Base-by-base conservation (phyloP, 2,888 invertebrate genomes). In the Lacanobia wlatinum region DNA sequence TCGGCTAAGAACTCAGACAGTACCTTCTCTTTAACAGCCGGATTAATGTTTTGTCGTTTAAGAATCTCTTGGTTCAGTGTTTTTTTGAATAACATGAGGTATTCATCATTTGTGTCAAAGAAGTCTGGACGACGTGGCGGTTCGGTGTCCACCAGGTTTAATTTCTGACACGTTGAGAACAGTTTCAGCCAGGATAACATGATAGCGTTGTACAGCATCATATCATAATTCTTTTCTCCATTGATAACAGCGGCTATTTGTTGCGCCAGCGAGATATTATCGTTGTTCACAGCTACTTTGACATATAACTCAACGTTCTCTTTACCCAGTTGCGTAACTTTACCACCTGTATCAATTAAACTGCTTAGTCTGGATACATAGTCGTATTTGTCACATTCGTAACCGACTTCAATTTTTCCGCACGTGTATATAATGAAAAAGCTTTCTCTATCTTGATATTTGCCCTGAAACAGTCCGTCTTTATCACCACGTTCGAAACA, bases 301-400 rank as follows among this genome's bases (percentile, higher is more conserved):
- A 50, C 50, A 50, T n/a, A 50, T 50, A 3, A 0, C 0, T 50
- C 50, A 9, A 50, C n/a, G 9, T 50, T 50, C n/a, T n/a, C 50
- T n/a, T n/a, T 50, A 1, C n/a, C n/a, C 9, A 50, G n/a, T 50
- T 50, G n/a, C 9, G 50, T 50, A 10, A 50, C 50, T 50, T n/a
- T 50, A 50, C 50, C 50, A n/a, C 50, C 50, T 9, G 50, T 50
- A n/a, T 50, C 50, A 50, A 50, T 50, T 50, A 50, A 50, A 50
- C n/a, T 10, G 9, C n/a, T 9, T 50, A 50, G n/a, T 50, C n/a
- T 50, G 18, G 50, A 50, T 0, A 50, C 9, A 10, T 9, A 50
- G 9, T n/a, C 50, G n/a, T 50, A n/a, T n/a, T n/a, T 50, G n/a
- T 50, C 9, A 50, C 50, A 50, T 2, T n/a, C 50, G 50, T 50